These are phyloP conservation scores for Thereva unica DNA, from an alignment of 2,888 invertebrate genomes.

Conservation along the genomic window DNA sequence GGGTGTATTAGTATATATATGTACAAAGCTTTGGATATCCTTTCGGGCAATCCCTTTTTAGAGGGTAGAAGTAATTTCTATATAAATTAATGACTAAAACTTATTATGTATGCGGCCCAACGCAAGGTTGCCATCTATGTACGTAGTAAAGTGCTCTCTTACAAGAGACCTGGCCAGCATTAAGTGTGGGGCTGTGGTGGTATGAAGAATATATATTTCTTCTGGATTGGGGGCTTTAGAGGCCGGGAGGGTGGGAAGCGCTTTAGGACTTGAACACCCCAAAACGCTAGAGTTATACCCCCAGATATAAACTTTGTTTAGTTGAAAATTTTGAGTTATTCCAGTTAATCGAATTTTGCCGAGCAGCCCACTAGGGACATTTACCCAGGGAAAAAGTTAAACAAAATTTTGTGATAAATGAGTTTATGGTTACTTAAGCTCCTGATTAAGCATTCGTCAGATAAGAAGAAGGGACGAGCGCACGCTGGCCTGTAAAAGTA, in stretches of 20 bases:
- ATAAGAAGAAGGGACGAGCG: too few species aligned
- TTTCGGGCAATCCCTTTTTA: constrained; percentile 38
- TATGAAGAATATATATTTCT: too few species aligned
- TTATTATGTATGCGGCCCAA: constrained; percentile 43
- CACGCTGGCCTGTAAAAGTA: too few species aligned
- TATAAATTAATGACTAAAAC: constrained; percentile 44
- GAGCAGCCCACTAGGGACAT: constrained; percentile 1
- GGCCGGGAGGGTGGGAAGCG: too few species aligned
- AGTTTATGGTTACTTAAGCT: constrained; percentile 40
- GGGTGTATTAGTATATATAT: constrained; percentile 19
- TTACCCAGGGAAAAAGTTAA: constrained; percentile 40
- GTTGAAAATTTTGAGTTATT: constrained; percentile 35
- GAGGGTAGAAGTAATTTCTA: constrained; percentile 39
- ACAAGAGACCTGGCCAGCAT: constrained; percentile 1
- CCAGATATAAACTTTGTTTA: constrained; percentile 34
- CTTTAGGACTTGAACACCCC: too few species aligned
- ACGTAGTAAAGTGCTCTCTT: constrained; percentile 9
- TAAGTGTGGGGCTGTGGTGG: too few species aligned
- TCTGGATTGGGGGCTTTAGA: too few species aligned
- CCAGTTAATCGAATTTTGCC: constrained; percentile 38
- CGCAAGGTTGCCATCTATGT: constrained; percentile 27
- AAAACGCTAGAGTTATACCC: too few species aligned
- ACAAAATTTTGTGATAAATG: constrained; percentile 41
- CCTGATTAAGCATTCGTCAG: constrained; percentile 11
- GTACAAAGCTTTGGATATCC: constrained; percentile 24